Evolutionary conservation across 2,797 vertebrate species (phyloP).

Genomic region (Syngnathus rostellatus): DNA sequence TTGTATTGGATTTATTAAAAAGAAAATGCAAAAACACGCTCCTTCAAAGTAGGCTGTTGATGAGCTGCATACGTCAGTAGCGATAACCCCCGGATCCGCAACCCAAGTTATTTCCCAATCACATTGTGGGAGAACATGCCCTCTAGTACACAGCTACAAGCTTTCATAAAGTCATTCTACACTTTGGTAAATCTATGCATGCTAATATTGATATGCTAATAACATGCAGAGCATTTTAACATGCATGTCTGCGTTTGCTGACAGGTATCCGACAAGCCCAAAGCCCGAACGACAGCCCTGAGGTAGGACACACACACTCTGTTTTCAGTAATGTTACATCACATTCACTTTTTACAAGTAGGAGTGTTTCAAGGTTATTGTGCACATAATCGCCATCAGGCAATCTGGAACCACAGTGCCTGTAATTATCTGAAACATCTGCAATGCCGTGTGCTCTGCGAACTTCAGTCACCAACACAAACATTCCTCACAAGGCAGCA

Average conservation of each 20-base stretch:
- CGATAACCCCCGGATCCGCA: no score
- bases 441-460: background rate
- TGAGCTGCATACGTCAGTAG: no score
- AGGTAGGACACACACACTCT: slow-evolving; percentile 44
- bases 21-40: no score
- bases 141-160: background rate
- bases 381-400: background rate
- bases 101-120: no score
- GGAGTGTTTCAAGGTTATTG: slow-evolving; percentile 6
- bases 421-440: slow-evolving; percentile 5
- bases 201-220: background rate
- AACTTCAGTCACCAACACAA: background rate
- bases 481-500: slow-evolving; percentile 2
- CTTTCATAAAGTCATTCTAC: background rate
- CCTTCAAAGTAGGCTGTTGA: no score
- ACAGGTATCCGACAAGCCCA: slow-evolving; percentile 60
- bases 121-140: background rate
- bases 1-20: no score
- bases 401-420: slow-evolving; percentile 3
- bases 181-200: background rate
- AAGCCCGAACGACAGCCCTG: slow-evolving; percentile 47
- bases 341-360: background rate
- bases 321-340: background rate
- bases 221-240: background rate
- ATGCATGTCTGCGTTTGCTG: slow-evolving; percentile 27